Conservation (phyloP, 1,140 invertebrate species). For the Sarcophaga bullata region DNA sequence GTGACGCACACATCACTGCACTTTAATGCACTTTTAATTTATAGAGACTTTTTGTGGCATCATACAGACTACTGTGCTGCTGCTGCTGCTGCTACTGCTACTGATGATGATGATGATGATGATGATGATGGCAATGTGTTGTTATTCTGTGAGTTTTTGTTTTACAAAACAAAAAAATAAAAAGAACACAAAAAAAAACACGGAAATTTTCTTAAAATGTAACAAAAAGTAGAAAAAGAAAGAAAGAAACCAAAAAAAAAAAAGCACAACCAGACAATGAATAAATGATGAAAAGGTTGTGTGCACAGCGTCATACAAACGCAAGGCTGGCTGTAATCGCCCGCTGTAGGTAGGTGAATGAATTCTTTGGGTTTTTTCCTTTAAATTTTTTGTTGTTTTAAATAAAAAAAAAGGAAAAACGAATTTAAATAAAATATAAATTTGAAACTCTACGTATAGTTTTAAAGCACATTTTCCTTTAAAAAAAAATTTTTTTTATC, state of each 20-base stretch:
- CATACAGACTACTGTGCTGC: constrained; percentile 8
- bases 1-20: constrained; percentile 14
- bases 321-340: not conserved
- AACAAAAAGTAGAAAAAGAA: not conserved
- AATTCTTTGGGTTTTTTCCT: not conserved
- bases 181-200: no score
- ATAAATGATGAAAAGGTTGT: constrained; percentile 5
- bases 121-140: not conserved
- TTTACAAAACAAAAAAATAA: not conserved
- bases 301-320: not conserved
- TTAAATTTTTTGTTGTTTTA: no score
- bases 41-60: constrained; percentile 18
- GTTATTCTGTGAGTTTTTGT: not conserved
- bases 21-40: constrained; percentile 14
- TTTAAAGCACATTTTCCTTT: no score
- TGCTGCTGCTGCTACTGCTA: no score
- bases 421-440: no score
- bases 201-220: constrained; percentile 10
- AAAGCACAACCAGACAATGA: not conserved
- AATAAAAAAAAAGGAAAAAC: no score
- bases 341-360: not conserved
- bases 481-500: no score
- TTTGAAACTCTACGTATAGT: no score
- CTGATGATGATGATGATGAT: no score
- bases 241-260: not conserved